A percentile compares a stretch with the other conserved stretches of the same genome.
Evolutionary conservation across 2,113 vertebrate species (phyloP).

Genomic region (Gavialis gangeticus): DNA sequence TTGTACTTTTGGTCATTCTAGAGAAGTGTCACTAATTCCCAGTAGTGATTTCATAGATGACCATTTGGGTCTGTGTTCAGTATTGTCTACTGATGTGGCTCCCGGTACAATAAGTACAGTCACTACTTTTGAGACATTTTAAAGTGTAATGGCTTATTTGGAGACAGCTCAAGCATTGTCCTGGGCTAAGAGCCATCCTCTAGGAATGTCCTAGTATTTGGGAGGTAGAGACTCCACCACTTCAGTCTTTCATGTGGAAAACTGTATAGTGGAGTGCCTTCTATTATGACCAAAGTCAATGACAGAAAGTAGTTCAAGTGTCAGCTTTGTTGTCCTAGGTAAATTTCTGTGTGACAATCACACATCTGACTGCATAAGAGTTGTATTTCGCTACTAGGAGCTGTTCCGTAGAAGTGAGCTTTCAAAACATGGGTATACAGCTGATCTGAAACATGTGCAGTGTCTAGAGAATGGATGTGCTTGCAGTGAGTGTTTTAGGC

Average conservation of each 20-base stretch:
- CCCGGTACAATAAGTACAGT: not conserved
- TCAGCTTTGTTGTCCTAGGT: not conserved
- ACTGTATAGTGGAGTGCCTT: not conserved
- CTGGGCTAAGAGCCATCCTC: not conserved
- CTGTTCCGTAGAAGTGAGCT: not conserved
- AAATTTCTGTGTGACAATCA: no score
- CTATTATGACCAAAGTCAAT: no score
- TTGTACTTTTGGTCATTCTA: fast-evolving
- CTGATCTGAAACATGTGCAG: not conserved
- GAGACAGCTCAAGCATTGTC: not conserved
- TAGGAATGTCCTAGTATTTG: not conserved
- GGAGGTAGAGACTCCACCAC: not conserved
- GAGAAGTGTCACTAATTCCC: fast-evolving
- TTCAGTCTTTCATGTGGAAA: not conserved
- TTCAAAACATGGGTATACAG: not conserved
- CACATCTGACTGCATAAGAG: not conserved
- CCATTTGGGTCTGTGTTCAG: not conserved
- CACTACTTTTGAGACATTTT: not conserved
- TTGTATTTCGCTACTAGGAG: not conserved
- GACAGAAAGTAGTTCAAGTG: not conserved
- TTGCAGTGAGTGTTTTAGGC: not conserved
- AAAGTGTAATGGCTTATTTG: not conserved
- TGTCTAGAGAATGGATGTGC: not conserved
- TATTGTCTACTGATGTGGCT: not conserved
- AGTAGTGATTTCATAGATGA: not conserved